Evolutionary conservation across 1,140 invertebrate genomes (phyloP).

Genomic region (Heliconius hermathena): DNA sequence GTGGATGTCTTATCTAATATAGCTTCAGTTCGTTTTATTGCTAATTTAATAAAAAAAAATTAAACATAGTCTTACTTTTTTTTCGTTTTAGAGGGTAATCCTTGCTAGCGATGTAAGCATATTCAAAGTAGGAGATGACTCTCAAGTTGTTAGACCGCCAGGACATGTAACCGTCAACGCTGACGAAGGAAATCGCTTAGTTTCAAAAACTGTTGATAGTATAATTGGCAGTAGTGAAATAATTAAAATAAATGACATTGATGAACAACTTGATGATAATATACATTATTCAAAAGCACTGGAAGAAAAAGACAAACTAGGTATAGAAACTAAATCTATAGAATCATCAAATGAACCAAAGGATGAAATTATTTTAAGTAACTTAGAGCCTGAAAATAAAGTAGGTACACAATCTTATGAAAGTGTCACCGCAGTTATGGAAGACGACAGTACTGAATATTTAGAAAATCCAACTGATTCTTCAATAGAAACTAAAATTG

Average conservation of each 20-base stretch:
- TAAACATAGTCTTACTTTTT: not conserved
- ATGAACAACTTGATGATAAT: not conserved
- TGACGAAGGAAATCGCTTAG: not conserved
- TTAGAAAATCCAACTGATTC: slow-evolving; percentile 19
- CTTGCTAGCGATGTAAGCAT: not conserved
- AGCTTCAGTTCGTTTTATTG: too few relatives aligned
- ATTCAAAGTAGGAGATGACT: not conserved
- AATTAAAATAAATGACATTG: not conserved
- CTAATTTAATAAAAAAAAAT: too few relatives aligned
- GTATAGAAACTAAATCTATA: not conserved
- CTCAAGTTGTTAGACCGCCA: not conserved
- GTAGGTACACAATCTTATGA: not conserved
- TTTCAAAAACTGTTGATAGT: slow-evolving; percentile 5
- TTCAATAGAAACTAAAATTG: not conserved
- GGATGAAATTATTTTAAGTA: not conserved
- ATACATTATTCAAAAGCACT: not conserved
- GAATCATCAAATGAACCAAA: not conserved
- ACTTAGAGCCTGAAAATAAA: not conserved
- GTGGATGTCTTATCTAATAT: too few relatives aligned
- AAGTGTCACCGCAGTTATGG: not conserved
- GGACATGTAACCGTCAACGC: not conserved
- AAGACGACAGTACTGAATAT: slow-evolving; percentile 11
- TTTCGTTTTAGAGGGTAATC: not conserved
- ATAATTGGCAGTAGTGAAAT: not conserved
- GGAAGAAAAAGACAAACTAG: not conserved